Evolutionary conservation across 2,113 vertebrate genomes (phyloP).

Genomic region (Ondatra zibethicus): DNA sequence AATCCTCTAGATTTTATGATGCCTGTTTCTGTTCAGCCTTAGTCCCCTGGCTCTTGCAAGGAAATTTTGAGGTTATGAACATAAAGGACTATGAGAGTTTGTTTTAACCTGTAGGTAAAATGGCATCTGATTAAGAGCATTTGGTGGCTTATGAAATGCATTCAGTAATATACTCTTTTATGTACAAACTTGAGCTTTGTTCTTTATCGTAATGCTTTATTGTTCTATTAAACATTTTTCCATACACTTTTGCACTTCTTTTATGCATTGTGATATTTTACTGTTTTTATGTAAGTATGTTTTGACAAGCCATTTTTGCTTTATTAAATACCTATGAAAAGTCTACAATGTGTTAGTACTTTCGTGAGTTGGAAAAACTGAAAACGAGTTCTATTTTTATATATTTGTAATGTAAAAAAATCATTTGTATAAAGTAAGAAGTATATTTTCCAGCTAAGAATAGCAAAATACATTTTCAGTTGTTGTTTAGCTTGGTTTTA

Average conservation of each 20-base stretch:
- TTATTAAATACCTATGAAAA: slow-evolving; percentile 23
- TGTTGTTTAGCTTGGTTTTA: not conserved
- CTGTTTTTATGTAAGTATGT: not conserved
- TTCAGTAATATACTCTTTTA: not conserved
- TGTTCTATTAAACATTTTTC: not conserved
- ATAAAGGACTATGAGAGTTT: slow-evolving; percentile 30
- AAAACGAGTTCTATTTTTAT: not conserved
- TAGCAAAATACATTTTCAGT: not conserved
- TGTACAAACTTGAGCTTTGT: slow-evolving; percentile 3
- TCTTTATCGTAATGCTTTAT: slow-evolving; percentile 14
- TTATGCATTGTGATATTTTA: slow-evolving; percentile 15
- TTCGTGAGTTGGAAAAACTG: not conserved
- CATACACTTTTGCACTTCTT: not conserved
- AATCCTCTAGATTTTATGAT: slow-evolving; percentile 66
- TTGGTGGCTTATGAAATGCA: slow-evolving; percentile 66
- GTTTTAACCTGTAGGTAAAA: slow-evolving; percentile 62
- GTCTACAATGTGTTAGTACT: not conserved
- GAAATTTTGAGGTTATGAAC: slow-evolving; percentile 73
- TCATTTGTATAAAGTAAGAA: slow-evolving; percentile 3
- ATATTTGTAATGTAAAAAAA: not conserved
- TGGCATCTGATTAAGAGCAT: slow-evolving; percentile 69
- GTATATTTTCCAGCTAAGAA: not conserved
- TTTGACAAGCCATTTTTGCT: not conserved
- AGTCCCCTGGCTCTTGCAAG: slow-evolving; percentile 55
- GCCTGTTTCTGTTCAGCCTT: slow-evolving; percentile 73